Conservation (phyloP, 1,140 invertebrate genomes). For the Ostrea edulis region DNA sequence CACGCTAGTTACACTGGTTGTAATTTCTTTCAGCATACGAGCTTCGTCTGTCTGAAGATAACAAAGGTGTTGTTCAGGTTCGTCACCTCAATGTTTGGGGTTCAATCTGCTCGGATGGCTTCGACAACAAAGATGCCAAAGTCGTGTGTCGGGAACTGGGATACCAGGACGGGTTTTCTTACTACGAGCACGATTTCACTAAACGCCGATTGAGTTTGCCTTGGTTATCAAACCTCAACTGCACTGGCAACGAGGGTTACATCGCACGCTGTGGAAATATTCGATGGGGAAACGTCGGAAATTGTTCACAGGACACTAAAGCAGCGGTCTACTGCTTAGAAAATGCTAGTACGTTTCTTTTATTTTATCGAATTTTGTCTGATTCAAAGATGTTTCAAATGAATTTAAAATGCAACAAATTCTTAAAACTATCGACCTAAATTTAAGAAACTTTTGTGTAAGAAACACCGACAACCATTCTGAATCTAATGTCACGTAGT, state of each 20-base stretch:
- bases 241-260: slow-evolving; percentile 65
- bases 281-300: slow-evolving; percentile 60
- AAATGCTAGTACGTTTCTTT: slow-evolving; percentile 54
- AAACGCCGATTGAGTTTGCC: slow-evolving; percentile 53
- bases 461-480: no score
- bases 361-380: background rate
- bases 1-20: background rate
- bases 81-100: slow-evolving; percentile 68
- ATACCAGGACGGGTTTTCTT: slow-evolving; percentile 68
- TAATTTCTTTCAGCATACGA: slow-evolving; percentile 56
- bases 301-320: slow-evolving; percentile 52
- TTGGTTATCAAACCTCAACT: slow-evolving; percentile 66
- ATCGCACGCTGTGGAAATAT: slow-evolving; percentile 61
- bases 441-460: no score
- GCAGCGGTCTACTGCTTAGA: slow-evolving; percentile 62
- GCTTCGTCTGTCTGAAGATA: slow-evolving; percentile 45
- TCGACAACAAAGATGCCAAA: slow-evolving; percentile 71
- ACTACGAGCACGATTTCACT: slow-evolving; percentile 60
- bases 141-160: slow-evolving; percentile 72
- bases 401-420: background rate
- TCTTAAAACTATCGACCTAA: background rate
- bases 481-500: no score
- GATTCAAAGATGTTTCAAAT: background rate
- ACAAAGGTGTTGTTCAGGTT: slow-evolving; percentile 59
- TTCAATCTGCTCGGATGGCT: slow-evolving; percentile 70